Evolutionary conservation across 1,140 invertebrate genomes (phyloP), one percentile per base, ranked within the genome.

Genomic region (Trinorchestia longiramus): DNA sequence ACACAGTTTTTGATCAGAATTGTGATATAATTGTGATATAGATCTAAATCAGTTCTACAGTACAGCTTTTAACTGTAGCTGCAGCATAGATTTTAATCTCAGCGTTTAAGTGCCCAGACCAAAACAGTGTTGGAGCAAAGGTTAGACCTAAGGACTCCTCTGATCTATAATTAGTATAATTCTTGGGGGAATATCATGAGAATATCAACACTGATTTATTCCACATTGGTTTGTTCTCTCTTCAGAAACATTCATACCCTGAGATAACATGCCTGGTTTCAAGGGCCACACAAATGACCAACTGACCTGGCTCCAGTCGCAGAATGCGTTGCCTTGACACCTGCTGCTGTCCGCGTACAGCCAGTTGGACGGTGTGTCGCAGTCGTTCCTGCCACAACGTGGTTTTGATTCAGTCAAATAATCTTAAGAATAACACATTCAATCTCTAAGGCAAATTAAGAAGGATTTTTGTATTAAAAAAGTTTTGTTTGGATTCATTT

Each of bases 261-360:
- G 6, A 53, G 6, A n/a, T 53, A 8, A 53, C 47, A 53, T 53
- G n/a, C 47, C 47, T 53, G 6, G 19, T 19, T 53, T 53, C 47
- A 53, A 19, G 47, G 6, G 47, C 47, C 47, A 53, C 47, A 53
- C 53, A 40, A n/a, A 0, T 95, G 3, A 43, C 8, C 28, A 15
- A 95, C 96, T 87, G 90, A 97, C 96, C 95, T 91, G 91, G 8
- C 91, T 92, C 96, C 96, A 97, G 95, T 97, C 96, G 91, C 96
- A 96, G 96, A 96, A 96, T 43, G 88, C 41, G 96, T 97, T 97
- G 95, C 87, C 95, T 62, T 96, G 95, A 42, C 96, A 97, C 45
- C 87, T 91, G 87, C 41, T 95, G 45, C 96, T 96, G 95, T 97
- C 96, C 87, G 96, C 96, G 96, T 96, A 97, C 41, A 96, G 47